Base-by-base conservation (phyloP, 1,140 invertebrate genomes). In the Atta cephalotes region DNA sequence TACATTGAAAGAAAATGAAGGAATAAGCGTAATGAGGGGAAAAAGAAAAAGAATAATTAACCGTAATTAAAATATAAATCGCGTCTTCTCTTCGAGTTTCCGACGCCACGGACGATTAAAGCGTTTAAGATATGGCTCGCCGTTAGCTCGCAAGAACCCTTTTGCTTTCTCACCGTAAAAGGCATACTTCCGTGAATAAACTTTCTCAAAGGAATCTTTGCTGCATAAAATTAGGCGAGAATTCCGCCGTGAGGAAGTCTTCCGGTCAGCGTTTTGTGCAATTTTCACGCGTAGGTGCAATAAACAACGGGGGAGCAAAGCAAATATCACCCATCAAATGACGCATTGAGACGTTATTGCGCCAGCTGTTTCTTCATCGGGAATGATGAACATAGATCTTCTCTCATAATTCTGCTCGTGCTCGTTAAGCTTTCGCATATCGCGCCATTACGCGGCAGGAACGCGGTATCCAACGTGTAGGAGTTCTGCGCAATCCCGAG, bases 401-500 rank as follows among this genome's bases (percentile, higher is more conserved):
- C 51, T 74, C 78, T 58, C 86, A 58, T 66, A 87, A 89, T 74
- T 85, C 78, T 65, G 74, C 56, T 14, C 35, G 65, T 62, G 77
- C 88, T 89, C 80, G 81, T 89, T 85, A 80, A 88, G 49, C 49
- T 84, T 56, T 65, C 76, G 45, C 77, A 53, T 63, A 74, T 77
- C 25, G 49, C 53, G 35, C 56, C 28, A 87, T 87, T 81, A 62
- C 66, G 39, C 2, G 65, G 53, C 28, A 35, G 53, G 60, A 49
- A 58, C 85, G 25, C 49, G 62, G 53, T 62, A 86, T 60, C 60
- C 85, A 53, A 68, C 51, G 62, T 86, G 51, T 78, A 62, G 70
- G 39, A 85, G 62, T 51, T 53, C n/a, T 71, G 66, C 56, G 56
- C 63, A 58, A 85, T 71, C 84, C 62, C 53, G 66, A 39, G 35